Base-by-base conservation (phyloP, 2,888 invertebrate genomes). In the Troides oblongomaculatus region DNA sequence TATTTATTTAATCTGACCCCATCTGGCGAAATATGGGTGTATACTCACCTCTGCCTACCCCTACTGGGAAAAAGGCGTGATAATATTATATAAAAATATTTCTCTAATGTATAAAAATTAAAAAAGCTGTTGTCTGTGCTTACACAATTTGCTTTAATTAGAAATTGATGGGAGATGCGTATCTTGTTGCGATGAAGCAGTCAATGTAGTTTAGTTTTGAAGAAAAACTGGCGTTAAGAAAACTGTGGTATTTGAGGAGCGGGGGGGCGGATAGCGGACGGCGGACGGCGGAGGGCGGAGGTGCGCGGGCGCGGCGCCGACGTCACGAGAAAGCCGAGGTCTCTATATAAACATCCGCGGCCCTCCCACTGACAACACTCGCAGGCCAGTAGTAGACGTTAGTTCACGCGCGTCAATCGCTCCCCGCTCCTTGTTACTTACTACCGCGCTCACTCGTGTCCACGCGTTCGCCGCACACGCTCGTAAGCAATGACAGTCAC, bases 321-420 rank as follows among this genome's bases (percentile, higher is more conserved):
- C 91, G 92, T 92, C 91, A 91, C 84, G 77, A 80, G 84, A 86
- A 87, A 86, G 82, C 85, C 89, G 90, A 88, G 89, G 89, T 83
- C 90, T 86, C 85, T 92, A 92, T 92, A 92, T 77, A 92, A 87
- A 80, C 80, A 79, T 72, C 72, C 73, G 68, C 79, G 83, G 79
- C 86, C 90, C 90, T 89, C 87, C 92, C 90, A 83, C 87, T 80
- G 73, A 74, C 83, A 88, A 79, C 86, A 92, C 77, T 89, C 87
- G 89, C 85, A 83, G 78, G 82, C 86, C 81, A 84, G 86, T 84
- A 83, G 83, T 82, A 83, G 79, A 84, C 84, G 84, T 78, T 73
- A 75, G 79, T 77, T 75, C 79, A 81, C 87, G 82, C 78, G 81
- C 84, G 81, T 78, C 79, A 81, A 82, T 85, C 80, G 86, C 86